phyloP scores from a whole-genome alignment of 2,113 vertebrate species.

The Amblyopsis rosae region DNA sequence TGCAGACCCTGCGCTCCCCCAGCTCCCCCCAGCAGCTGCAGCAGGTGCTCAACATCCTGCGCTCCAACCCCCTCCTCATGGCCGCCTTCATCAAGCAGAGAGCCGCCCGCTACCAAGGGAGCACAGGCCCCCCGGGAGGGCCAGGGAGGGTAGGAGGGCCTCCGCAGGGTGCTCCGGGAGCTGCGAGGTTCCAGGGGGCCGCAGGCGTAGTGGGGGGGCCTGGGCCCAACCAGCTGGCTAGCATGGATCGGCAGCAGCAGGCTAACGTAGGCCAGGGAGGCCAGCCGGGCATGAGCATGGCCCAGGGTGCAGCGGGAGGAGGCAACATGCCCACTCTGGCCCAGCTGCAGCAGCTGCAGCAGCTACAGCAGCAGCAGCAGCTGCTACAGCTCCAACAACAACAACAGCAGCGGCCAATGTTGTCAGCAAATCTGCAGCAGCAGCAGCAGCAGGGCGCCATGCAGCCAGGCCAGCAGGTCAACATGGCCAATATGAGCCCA shows the following conservation, averaged over 20 bases:
- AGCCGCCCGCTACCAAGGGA: conserved; percentile 75
- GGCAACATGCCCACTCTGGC: conserved; percentile 82
- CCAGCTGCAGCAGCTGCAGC: conserved; percentile 78
- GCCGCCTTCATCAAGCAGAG: no score
- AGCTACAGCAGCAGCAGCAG: conserved; percentile 79
- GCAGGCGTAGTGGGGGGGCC: no score
- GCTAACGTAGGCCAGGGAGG: conserved; percentile 57
- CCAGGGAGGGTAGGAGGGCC: neutral
- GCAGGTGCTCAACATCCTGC: conserved; percentile 85
- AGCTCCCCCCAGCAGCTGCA: conserved; percentile 81
- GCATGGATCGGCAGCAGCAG: conserved; percentile 72
- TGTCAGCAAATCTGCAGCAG: conserved; percentile 53
- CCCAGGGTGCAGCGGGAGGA: conserved; percentile 61
- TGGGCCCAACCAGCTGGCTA: conserved; percentile 3
- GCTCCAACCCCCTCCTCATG: conserved; percentile 83
- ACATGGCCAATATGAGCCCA: conserved; percentile 73
- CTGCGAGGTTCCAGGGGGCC: no score
- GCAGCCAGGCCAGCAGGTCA: conserved; percentile 80
- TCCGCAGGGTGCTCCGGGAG: no score
- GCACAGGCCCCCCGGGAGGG: conserved; percentile 35
- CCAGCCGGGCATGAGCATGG: conserved; percentile 86
- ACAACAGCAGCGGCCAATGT: conserved; percentile 61
- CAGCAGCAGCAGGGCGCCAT: conserved; percentile 81
- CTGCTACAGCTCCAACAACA: conserved; percentile 65
- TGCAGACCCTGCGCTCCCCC: conserved; percentile 53